Conservation (phyloP, 2,888 invertebrate genomes). For the Drosophila lutescens region DNA sequence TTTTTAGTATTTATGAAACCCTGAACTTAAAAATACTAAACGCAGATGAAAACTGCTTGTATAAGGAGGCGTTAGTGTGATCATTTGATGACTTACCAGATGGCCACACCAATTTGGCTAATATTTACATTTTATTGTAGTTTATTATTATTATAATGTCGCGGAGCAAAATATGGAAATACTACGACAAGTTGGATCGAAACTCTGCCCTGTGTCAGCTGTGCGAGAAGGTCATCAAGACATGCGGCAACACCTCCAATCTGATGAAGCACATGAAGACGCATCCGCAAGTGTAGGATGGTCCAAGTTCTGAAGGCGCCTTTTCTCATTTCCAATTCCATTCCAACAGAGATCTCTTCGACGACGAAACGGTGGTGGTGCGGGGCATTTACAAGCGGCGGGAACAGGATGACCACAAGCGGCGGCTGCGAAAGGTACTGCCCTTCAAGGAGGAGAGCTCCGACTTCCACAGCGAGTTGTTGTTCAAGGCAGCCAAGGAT, state of each 20-base stretch:
- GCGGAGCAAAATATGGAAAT: slow-evolving; percentile 1
- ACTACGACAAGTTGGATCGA: slow-evolving; percentile 3
- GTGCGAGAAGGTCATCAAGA: slow-evolving; percentile 53
- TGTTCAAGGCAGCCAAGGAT: not conserved
- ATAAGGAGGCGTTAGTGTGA: too few relatives aligned
- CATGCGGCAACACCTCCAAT: slow-evolving; percentile 62
- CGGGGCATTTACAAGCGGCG: slow-evolving; percentile 2
- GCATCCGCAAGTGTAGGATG: not conserved
- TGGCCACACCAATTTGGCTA: not conserved
- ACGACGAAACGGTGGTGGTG: not conserved
- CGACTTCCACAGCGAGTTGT: slow-evolving; percentile 3
- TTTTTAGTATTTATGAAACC: not conserved
- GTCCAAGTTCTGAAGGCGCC: not conserved
- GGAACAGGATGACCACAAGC: not conserved
- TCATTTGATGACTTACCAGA: too few relatives aligned
- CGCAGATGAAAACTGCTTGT: too few relatives aligned
- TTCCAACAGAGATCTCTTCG: not conserved
- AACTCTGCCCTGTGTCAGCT: not conserved
- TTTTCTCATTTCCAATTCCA: not conserved
- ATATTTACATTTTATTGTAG: not conserved
- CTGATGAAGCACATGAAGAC: slow-evolving; percentile 9
- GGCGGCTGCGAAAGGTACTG: not conserved
- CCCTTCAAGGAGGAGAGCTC: not conserved
- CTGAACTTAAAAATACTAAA: not conserved
- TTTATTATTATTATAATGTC: not conserved